A percentile compares a stretch with the other conserved stretches of the same genome.
These are phyloP conservation scores for Belgica antarctica DNA, from an alignment of 2,888 invertebrate species.

Conservation along the genomic window DNA sequence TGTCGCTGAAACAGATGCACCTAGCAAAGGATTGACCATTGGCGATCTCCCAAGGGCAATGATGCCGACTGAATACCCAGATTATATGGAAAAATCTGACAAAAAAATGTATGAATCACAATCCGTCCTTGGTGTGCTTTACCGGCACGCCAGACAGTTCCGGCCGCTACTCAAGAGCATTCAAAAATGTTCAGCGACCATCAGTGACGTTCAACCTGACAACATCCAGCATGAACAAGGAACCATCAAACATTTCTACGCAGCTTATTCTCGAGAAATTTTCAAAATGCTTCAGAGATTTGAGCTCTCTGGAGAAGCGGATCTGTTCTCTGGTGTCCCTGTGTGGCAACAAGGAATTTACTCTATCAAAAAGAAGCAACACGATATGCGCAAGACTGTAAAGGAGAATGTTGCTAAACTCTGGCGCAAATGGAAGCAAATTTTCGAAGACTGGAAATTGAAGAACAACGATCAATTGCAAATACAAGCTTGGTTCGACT, in stretches of 20 bases:
- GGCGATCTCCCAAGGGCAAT: neutral
- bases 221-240: neutral
- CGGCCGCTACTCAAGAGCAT: neutral
- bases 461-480: neutral
- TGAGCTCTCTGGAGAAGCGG: neutral
- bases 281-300: neutral
- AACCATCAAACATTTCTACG: neutral
- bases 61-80: conserved; percentile 1
- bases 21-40: conserved; percentile 4
- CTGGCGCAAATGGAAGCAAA: neutral
- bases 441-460: neutral
- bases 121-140: neutral
- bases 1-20: conserved; percentile 13
- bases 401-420: neutral
- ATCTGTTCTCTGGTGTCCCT: neutral
- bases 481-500: neutral
- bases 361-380: neutral
- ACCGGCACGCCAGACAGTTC: neutral
- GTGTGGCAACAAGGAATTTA: neutral
- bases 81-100: neutral
- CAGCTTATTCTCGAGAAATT: neutral
- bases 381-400: neutral
- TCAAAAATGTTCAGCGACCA: neutral
- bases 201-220: neutral
- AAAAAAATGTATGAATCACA: neutral